Percentiles rank a stretch among this genome's conserved stretches.
Conservation (phyloP, 2,888 invertebrate species). For the Polylopha cassiicola region DNA sequence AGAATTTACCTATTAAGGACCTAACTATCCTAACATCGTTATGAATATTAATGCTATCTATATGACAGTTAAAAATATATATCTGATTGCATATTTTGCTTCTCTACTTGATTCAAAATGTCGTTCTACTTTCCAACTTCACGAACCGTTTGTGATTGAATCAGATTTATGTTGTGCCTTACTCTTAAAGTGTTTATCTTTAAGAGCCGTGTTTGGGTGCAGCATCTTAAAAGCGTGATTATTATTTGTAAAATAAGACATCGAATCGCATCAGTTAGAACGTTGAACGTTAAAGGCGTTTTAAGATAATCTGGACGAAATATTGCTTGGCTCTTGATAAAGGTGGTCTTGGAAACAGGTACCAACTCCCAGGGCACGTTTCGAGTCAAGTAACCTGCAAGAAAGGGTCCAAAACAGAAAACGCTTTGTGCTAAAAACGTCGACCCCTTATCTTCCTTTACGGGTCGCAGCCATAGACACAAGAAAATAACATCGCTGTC, state of each 20-base stretch:
- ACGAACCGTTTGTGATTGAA: conserved; percentile 3
- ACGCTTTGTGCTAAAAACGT: conserved; percentile 75
- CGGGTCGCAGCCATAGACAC: conserved; percentile 62
- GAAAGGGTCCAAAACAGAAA: conserved; percentile 71
- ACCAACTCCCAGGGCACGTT: conserved; percentile 57
- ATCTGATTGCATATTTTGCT: neutral
- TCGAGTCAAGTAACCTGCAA: conserved; percentile 67
- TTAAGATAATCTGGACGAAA: conserved; percentile 67
- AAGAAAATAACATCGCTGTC: conserved; percentile 38
- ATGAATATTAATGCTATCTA: no score
- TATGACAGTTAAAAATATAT: no score
- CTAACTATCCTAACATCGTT: no score
- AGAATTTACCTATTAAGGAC: no score
- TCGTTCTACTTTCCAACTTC: neutral
- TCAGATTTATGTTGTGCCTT: conserved; percentile 24
- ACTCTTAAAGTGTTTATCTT: conserved; percentile 32
- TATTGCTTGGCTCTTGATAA: conserved; percentile 61
- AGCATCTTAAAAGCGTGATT: conserved; percentile 52
- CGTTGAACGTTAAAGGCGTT: conserved; percentile 58
- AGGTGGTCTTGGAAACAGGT: conserved; percentile 62
- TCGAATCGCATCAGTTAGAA: conserved; percentile 55
- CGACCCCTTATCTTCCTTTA: conserved; percentile 71
- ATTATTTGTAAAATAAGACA: conserved; percentile 66
- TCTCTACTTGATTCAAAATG: neutral
- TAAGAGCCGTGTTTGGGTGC: conserved; percentile 35